Conservation (phyloP, 2,888 invertebrate species). For the Patella pellucida region DNA sequence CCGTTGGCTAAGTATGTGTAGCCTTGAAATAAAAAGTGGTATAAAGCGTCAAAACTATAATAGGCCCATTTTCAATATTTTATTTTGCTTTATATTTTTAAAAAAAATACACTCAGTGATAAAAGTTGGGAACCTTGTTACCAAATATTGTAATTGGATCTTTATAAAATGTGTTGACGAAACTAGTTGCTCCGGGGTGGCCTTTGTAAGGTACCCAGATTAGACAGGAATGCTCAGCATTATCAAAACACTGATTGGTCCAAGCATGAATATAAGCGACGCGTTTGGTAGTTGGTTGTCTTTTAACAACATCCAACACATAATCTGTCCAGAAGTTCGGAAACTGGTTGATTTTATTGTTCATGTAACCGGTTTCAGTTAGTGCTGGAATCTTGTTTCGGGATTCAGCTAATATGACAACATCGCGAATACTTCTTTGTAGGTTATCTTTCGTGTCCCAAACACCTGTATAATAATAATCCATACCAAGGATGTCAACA, state of each 20-base stretch:
- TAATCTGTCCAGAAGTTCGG: background rate
- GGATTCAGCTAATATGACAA: background rate
- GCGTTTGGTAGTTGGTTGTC: background rate
- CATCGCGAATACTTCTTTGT: background rate
- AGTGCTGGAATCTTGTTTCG: background rate
- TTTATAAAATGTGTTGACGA: background rate
- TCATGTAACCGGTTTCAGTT: background rate
- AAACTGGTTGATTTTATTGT: background rate
- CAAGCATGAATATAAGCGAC: background rate
- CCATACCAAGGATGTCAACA: conserved; percentile 37
- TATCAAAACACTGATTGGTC: background rate
- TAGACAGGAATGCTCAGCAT: background rate
- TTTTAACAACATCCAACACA: background rate
- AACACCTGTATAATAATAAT: conserved; percentile 30
- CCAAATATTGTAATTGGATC: background rate
- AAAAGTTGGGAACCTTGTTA: background rate
- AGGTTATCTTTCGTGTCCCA: background rate
- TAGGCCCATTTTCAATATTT: too few relatives aligned
- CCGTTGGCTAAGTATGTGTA: too few relatives aligned
- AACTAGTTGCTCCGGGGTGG: background rate
- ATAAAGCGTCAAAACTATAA: too few relatives aligned
- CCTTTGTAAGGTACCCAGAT: conserved; percentile 9
- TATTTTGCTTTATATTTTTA: too few relatives aligned
- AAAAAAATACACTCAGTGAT: background rate
- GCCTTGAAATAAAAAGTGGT: too few relatives aligned